phyloP scores from a whole-genome alignment of 2,113 vertebrate species.

The Ellobius talpinus region DNA sequence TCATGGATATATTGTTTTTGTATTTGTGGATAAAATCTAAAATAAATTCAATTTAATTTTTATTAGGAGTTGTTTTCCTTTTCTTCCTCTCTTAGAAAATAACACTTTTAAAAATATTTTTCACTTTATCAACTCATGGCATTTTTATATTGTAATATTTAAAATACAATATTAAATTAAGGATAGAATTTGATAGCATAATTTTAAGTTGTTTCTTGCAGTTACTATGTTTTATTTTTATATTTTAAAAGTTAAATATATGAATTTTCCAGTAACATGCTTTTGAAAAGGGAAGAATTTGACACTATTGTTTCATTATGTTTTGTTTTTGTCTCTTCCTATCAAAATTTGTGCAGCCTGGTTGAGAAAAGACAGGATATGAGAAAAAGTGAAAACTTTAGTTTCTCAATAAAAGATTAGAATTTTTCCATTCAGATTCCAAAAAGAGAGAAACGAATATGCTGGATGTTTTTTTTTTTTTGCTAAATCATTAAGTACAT shows the following conservation, averaged over 20 bases:
- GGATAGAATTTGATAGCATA: not conserved
- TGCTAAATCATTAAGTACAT: not conserved
- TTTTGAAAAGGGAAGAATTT: not conserved
- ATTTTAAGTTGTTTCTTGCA: not conserved
- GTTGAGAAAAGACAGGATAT: not conserved
- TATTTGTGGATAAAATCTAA: not conserved
- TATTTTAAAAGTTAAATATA: not conserved
- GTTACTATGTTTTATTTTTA: not conserved
- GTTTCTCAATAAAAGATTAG: slow-evolving; percentile 1
- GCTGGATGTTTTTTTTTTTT: slow-evolving; percentile 9
- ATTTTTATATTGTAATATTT: not conserved
- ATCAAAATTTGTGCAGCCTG: not conserved
- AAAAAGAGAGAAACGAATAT: not conserved
- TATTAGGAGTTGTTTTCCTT: not conserved
- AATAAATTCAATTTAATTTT: not conserved
- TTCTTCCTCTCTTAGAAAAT: not conserved
- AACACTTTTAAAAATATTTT: not conserved
- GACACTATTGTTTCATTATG: not conserved
- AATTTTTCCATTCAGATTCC: not conserved
- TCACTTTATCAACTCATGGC: not conserved
- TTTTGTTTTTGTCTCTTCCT: not conserved
- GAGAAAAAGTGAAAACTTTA: slow-evolving; percentile 5
- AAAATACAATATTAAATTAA: not conserved
- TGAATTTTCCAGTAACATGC: not conserved
- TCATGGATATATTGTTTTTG: not conserved